phyloP scores from a whole-genome alignment of 2,888 invertebrate species.

The Harmothoe impar region DNA sequence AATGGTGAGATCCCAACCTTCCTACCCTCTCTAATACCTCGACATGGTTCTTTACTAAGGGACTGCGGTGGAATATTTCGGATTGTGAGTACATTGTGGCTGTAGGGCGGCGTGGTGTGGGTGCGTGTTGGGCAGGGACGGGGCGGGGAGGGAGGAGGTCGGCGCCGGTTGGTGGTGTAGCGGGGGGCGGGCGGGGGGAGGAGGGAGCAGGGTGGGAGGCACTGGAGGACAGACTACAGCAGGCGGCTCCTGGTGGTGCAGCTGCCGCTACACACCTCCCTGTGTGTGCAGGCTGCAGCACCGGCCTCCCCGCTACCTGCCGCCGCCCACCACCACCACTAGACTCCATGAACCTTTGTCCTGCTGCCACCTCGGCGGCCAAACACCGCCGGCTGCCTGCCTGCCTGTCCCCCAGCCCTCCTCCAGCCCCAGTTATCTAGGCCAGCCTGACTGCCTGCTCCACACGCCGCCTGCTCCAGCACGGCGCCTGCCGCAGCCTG shows the following conservation, averaged over 20 bases:
- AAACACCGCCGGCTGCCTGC: constrained; percentile 11
- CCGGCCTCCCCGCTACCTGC: background rate
- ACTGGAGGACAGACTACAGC: background rate
- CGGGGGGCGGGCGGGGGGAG: background rate
- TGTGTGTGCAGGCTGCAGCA: background rate
- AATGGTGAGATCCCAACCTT: constrained; percentile 34
- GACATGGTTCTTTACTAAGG: background rate
- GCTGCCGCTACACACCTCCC: background rate
- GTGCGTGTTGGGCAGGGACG: background rate
- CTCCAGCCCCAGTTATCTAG: background rate
- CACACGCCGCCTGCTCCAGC: background rate
- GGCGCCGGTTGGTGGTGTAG: background rate
- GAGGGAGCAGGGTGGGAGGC: background rate
- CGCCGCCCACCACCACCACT: background rate
- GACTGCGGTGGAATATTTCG: background rate
- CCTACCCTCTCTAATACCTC: background rate
- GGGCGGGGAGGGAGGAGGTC: constrained; percentile 4
- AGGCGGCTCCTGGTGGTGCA: background rate
- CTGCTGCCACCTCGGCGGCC: background rate
- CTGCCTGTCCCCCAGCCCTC: background rate
- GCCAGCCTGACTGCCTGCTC: background rate
- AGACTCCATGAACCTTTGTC: background rate
- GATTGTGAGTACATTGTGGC: background rate
- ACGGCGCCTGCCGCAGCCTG: too few relatives aligned
- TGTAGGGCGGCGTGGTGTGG: background rate